Percentiles rank a stretch among this genome's conserved stretches.
These are phyloP conservation scores for Glaucomys volans DNA, from an alignment of 2,113 vertebrate genomes.

Conservation along the genomic window DNA sequence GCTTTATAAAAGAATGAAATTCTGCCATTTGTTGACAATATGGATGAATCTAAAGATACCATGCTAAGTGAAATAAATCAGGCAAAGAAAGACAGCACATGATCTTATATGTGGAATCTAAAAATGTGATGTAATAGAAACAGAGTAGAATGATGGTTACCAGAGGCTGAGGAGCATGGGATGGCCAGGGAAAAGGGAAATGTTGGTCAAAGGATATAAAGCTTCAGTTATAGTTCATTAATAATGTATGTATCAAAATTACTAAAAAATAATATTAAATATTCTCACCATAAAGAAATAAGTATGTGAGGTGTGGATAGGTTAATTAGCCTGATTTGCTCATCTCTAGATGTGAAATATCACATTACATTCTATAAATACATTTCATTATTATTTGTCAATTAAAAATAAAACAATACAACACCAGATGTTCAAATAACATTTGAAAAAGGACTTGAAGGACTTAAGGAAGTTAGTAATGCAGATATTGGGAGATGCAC, in stretches of 20 bases:
- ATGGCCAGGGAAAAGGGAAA: not conserved
- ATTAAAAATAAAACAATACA: not conserved
- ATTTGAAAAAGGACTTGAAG: constrained; percentile 9
- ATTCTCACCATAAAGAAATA: not conserved
- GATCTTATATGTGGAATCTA: not conserved
- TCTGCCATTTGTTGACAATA: not conserved
- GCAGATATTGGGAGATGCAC: not conserved
- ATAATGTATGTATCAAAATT: not conserved
- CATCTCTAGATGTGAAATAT: not conserved
- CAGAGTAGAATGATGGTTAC: not conserved
- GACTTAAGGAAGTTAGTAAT: not conserved
- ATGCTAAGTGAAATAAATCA: not conserved
- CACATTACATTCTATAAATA: not conserved
- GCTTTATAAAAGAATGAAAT: not conserved
- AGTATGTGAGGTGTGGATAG: not conserved
- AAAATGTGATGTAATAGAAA: not conserved
- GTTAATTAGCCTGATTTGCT: not conserved
- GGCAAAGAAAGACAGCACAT: not conserved
- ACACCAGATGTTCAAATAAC: not conserved
- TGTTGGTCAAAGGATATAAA: not conserved
- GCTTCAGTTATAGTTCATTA: not conserved
- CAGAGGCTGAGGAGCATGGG: not conserved
- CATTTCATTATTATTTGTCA: not conserved
- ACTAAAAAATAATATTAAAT: not conserved
- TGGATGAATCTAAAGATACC: not conserved